phyloP scores from a whole-genome alignment of 1,140 invertebrate species.

The Ceratina australensis region DNA sequence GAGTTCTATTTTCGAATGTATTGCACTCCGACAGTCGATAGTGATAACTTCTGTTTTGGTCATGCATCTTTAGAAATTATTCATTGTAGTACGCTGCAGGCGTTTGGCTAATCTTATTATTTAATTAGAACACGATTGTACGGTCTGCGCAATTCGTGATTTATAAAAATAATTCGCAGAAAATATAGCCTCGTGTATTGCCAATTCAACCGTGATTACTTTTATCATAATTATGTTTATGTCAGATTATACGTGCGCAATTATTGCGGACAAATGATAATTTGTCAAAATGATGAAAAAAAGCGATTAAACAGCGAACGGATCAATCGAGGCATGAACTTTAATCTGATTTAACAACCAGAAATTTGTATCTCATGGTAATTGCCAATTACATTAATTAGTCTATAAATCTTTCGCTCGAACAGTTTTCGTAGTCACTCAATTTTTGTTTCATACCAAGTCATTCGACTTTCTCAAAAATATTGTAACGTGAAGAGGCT shows the following conservation, averaged over 20 bases:
- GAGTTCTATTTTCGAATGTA: slow-evolving; percentile 14
- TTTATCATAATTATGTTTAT: slow-evolving; percentile 26
- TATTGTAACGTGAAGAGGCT: too few species aligned
- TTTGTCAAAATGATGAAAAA: background rate
- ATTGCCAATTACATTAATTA: too few species aligned
- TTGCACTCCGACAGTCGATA: background rate
- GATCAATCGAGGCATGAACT: background rate
- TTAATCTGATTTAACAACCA: background rate
- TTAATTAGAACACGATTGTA: background rate
- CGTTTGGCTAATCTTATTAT: too few species aligned
- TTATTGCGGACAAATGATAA: slow-evolving; percentile 8
- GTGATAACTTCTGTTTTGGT: slow-evolving; percentile 13
- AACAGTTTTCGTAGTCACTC: too few species aligned
- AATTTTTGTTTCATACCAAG: too few species aligned
- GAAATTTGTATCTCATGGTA: too few species aligned
- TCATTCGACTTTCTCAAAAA: too few species aligned
- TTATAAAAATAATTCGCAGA: background rate
- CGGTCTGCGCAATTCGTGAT: too few species aligned
- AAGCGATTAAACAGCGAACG: slow-evolving; percentile 2
- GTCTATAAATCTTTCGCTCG: too few species aligned
- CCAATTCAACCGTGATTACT: background rate
- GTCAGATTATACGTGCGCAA: background rate
- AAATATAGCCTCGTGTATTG: background rate
- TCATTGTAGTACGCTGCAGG: background rate
- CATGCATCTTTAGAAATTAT: background rate